Evolutionary conservation across 2,113 vertebrate genomes (phyloP).

Genomic region (Neoarius graeffei): DNA sequence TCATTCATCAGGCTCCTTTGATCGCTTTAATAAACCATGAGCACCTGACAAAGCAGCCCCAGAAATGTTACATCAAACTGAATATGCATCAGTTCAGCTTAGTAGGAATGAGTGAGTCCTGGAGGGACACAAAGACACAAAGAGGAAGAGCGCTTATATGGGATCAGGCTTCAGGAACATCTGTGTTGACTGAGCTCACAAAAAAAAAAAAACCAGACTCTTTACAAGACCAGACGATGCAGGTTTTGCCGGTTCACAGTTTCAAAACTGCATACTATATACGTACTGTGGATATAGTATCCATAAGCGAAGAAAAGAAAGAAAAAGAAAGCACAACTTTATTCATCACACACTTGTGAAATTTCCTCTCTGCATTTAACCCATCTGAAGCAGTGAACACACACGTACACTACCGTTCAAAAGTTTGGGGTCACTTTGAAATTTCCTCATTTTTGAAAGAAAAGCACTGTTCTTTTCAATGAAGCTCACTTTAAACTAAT

Average conservation of each 20-base stretch:
- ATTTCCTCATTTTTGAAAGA: too few relatives aligned
- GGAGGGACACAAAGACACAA: not conserved
- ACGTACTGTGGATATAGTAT: not conserved
- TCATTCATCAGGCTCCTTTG: not conserved
- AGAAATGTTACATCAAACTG: not conserved
- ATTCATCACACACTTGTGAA: too few relatives aligned
- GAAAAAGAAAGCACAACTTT: not conserved
- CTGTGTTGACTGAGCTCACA: slow-evolving; percentile 6
- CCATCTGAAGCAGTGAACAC: too few relatives aligned
- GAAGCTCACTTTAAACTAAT: too few relatives aligned
- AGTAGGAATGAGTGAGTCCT: not conserved
- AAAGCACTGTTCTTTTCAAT: too few relatives aligned
- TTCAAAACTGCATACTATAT: not conserved
- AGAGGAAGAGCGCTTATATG: not conserved
- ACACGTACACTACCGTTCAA: too few relatives aligned
- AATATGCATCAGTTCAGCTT: slow-evolving; percentile 1
- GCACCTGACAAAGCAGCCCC: not conserved
- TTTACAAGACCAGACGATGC: not conserved
- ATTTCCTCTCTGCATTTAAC: too few relatives aligned
- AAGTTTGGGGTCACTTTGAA: too few relatives aligned
- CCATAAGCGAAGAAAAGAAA: not conserved
- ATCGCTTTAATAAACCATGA: not conserved
- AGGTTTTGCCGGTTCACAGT: not conserved
- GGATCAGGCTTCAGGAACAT: slow-evolving; percentile 18
- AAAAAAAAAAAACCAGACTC: not conserved